phyloP scores from a whole-genome alignment of 2,113 vertebrate genomes.

The Ophiodon elongatus region DNA sequence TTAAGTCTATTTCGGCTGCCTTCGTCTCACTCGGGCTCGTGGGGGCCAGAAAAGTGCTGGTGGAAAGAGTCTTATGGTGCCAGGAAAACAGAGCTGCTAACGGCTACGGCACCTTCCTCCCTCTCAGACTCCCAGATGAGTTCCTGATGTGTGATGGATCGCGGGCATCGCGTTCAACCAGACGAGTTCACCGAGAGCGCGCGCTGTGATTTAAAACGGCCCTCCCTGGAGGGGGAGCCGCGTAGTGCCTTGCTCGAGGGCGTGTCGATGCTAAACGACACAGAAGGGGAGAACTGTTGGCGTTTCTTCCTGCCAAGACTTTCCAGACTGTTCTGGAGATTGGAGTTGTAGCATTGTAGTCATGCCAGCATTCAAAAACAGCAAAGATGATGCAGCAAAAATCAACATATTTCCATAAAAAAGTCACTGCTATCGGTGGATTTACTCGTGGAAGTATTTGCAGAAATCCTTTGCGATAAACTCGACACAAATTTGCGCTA shows the following conservation, averaged over 20 bases:
- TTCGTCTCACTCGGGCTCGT: conserved; percentile 14
- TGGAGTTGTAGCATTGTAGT: too few species aligned
- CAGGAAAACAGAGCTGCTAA: conserved; percentile 64
- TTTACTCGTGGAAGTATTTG: background rate
- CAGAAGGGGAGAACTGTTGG: background rate
- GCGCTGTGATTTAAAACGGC: conserved; percentile 24
- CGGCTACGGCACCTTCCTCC: conserved; percentile 48
- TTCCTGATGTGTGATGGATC: conserved; percentile 65
- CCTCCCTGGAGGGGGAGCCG: background rate
- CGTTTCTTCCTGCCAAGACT: background rate
- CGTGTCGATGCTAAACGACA: background rate
- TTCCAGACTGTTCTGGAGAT: background rate
- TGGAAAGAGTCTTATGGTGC: conserved; percentile 52
- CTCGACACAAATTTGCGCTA: background rate
- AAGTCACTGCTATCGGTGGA: background rate
- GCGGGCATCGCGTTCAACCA: conserved; percentile 16
- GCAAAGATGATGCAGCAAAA: background rate
- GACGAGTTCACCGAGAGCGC: conserved; percentile 12
- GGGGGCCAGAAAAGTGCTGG: conserved; percentile 35
- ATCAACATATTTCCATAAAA: background rate
- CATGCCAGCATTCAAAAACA: background rate
- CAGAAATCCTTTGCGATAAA: background rate
- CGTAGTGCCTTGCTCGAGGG: background rate
- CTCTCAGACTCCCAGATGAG: conserved; percentile 52
- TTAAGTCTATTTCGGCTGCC: conserved; percentile 45